Evolutionary conservation across 2,888 invertebrate species (phyloP), one percentile per base, ranked within the genome.

Genomic region (Quadroppia sp.): DNA sequence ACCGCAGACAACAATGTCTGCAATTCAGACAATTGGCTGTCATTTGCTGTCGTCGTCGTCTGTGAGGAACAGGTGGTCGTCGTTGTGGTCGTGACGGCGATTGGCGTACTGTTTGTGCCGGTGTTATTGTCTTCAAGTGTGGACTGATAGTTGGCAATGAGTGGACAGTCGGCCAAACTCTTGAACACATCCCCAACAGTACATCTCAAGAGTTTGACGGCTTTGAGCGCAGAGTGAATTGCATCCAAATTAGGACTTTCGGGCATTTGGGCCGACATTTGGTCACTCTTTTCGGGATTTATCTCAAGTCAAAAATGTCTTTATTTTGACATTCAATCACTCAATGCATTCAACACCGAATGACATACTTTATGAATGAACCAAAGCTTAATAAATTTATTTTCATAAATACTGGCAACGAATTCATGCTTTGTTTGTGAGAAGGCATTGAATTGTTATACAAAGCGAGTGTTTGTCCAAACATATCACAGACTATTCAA

Each of bases 121-220:
- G 89, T 90, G 72, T 88, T 88, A 76, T 92, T 91, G 56, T 75
- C 74, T n/a, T 72, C 59, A n/a, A 20, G 32, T 9, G 36, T 4
- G 6, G 36, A 36, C 36, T 36, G 36, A 15, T 40, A 40, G 61
- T 59, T 42, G 42, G 11, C 67, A 67, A 67, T 15, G 3, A 30
- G 71, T 28, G 91, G 84, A 6, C 92, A 91, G 81, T 90, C 90
- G n/a, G 90, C 89, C 67, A 94, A 85, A 0, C 89, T 89, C 81
- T 91, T 90, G 81, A 94, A 93, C 71, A 93, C 90, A 81, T 90
- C 88, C 20, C 90, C 89, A 4, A 93, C 92, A 82, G 89, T 91
- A 0, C 91, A 90, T 73, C 93, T 86, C 72, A 94, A 82, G 0
- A 89, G 87, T 83, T 90, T 89, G 0, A 93, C 86, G 0, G 91